Evolutionary conservation across 2,113 vertebrate genomes (phyloP).

Genomic region (Ceyx cyanopectus): DNA sequence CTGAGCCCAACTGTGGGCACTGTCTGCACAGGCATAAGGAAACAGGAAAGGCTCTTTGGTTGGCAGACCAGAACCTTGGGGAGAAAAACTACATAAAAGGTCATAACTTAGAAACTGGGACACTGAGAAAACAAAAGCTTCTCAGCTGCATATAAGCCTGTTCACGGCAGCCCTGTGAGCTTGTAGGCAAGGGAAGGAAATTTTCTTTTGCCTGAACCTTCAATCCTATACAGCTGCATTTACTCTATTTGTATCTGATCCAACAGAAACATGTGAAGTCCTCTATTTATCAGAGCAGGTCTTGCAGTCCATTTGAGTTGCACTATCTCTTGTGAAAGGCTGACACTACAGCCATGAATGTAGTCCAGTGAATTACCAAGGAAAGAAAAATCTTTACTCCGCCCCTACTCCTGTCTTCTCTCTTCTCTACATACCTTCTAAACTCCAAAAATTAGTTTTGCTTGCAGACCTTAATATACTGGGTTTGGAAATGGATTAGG

Average conservation of each 20-base stretch:
- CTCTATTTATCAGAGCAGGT: background rate
- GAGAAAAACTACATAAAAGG: background rate
- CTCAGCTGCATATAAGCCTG: background rate
- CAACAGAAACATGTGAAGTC: background rate
- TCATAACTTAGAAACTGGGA: background rate
- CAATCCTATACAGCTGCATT: background rate
- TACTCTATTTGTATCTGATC: background rate
- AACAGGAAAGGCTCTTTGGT: background rate
- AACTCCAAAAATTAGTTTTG: constrained; percentile 38
- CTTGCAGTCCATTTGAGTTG: background rate
- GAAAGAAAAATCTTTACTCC: background rate
- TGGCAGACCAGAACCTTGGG: background rate
- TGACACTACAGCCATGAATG: background rate
- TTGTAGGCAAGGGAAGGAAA: background rate
- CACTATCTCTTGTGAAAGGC: background rate
- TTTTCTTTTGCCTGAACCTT: background rate
- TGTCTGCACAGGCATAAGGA: background rate
- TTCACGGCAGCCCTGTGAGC: background rate
- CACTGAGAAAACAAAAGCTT: background rate
- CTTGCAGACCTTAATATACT: constrained; percentile 47
- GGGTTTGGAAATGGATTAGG: constrained; percentile 65
- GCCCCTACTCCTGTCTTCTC: background rate
- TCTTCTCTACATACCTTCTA: background rate
- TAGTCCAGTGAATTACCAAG: background rate
- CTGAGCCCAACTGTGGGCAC: background rate